Conservation (phyloP, 1,140 invertebrate genomes). For the Scaptomyza pallida region DNA sequence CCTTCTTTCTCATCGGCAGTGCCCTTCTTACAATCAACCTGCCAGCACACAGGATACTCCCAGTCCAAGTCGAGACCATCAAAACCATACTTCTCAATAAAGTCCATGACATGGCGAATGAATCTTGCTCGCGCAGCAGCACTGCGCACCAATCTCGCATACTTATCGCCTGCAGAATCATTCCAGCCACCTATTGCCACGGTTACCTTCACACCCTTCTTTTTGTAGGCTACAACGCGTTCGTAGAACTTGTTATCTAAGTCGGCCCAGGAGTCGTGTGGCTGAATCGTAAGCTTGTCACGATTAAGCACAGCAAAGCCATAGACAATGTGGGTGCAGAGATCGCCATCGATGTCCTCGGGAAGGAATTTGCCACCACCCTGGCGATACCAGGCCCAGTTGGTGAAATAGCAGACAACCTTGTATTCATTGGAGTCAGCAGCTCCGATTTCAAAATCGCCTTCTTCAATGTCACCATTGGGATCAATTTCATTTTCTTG, state of each 20-base stretch:
- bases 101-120: conserved; percentile 89
- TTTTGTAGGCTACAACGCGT: conserved; percentile 90
- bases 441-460: conserved; percentile 40
- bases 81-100: conserved; percentile 91
- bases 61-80: conserved; percentile 95
- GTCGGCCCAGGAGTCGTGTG: conserved; percentile 95
- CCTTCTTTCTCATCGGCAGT: conserved; percentile 90
- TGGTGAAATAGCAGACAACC: conserved; percentile 96
- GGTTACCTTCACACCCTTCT: conserved; percentile 91
- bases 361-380: conserved; percentile 92
- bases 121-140: conserved; percentile 89
- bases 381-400: conserved; percentile 96
- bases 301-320: conserved; percentile 94
- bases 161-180: conserved; percentile 93
- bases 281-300: conserved; percentile 90
- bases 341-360: conserved; percentile 91
- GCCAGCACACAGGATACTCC: conserved; percentile 97
- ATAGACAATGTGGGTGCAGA: conserved; percentile 96
- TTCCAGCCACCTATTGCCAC: conserved; percentile 95
- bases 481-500: conserved; percentile 60
- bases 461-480: conserved; percentile 56
- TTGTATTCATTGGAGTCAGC: conserved; percentile 85
- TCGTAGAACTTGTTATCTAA: conserved; percentile 95
- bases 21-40: conserved; percentile 91
- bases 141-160: conserved; percentile 92